These are phyloP conservation scores for Buteo buteo DNA, from an alignment of 2,113 vertebrate genomes.

Conservation along the genomic window DNA sequence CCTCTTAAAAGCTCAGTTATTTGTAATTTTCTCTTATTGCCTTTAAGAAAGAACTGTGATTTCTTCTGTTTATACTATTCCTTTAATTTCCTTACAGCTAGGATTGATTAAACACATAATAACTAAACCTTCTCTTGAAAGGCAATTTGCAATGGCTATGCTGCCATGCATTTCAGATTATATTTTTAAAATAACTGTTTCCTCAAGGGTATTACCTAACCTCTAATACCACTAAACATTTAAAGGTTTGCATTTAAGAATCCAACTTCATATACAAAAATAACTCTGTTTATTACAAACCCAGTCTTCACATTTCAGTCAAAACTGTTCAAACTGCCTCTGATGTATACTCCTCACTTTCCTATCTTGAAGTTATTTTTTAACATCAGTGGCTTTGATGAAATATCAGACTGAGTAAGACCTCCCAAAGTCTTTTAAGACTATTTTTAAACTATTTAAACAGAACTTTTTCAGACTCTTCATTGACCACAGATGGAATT, in stretches of 20 bases:
- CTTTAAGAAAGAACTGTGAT: constrained; percentile 13
- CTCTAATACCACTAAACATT: neutral
- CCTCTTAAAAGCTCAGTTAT: neutral
- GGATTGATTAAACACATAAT: constrained; percentile 64
- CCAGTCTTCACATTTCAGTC: neutral
- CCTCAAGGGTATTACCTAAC: constrained; percentile 43
- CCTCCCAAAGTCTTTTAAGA: neutral
- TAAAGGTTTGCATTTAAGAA: constrained; percentile 17
- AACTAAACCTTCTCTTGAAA: constrained; percentile 45
- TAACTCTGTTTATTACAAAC: neutral
- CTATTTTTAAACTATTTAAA: neutral
- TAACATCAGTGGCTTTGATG: neutral
- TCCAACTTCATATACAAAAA: neutral
- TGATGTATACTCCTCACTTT: neutral
- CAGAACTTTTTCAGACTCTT: neutral
- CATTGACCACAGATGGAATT: neutral
- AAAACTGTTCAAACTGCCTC: neutral
- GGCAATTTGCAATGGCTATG: constrained; percentile 45
- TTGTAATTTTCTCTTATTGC: constrained; percentile 18
- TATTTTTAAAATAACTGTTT: constrained; percentile 43
- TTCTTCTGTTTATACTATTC: constrained; percentile 15
- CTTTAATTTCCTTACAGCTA: constrained; percentile 48
- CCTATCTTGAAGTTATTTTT: neutral
- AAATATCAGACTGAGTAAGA: neutral
- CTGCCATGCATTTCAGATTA: constrained; percentile 51